Base-by-base conservation (phyloP, 2,113 vertebrate species). In the Lichenostomus cassidix region DNA sequence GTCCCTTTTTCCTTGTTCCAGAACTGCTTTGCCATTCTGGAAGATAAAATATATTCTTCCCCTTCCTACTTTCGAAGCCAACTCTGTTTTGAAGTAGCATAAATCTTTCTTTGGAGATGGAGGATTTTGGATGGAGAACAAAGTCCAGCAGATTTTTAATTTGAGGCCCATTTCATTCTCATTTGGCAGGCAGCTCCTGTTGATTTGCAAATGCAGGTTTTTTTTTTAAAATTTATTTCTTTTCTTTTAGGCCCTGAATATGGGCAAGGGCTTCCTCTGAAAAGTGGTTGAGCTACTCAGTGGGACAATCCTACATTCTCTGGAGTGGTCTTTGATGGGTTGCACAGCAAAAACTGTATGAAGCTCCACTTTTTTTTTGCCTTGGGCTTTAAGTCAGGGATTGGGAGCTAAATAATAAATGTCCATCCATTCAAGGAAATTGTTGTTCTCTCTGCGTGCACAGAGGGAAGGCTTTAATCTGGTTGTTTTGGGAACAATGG, bases 351-450 rank as follows among this genome's bases (percentile, higher is more conserved):
- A 94, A 90, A 85, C 67, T 9, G 5, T 94, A 73, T 87, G 89
- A 94, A 94, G 87, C 67, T 93, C 58, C 41, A 10, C 23, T 49
- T 94, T 97, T 92, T 10, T 94, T 95, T 90, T 93, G 85, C 96
- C 85, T 59, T 95, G 89, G 83, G 95, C 94, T 92, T 94, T 87
- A 68, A 87, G 82, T 83, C 29, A 17, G 84, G 81, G 59, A 46
- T 67, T 77, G 79, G 70, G 70, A 96, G 75, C 58, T 94, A 59
- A 94, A 71, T 95, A 85, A 92, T 81, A 87, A 77, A 83, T 69
- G 88, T 75, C 60, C 69, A 33, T 46, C 94, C 95, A 89, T 92
- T 96, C 92, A 78, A 1, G 85, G 90, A 60, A 91, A 81, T 42
- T 75, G 87, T 82, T 94, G 73, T 76, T 94, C 80, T 73, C 60